Conservation (phyloP, 2,888 invertebrate species). For the Noctua fimbriata region DNA sequence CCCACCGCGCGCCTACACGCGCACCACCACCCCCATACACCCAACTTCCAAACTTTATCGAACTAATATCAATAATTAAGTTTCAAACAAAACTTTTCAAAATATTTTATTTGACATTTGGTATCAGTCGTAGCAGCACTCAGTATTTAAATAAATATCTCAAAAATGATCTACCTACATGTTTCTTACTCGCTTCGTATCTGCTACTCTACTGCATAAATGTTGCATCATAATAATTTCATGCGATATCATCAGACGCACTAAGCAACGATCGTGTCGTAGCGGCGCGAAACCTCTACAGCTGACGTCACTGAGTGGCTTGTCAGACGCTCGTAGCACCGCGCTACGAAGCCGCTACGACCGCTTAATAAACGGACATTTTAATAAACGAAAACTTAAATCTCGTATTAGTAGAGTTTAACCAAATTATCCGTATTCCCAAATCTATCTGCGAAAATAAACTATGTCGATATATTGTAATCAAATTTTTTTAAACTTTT, state of each 20-base stretch:
- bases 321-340: conserved; percentile 69
- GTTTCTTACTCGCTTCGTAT: conserved; percentile 10
- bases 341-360: conserved; percentile 74
- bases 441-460: not conserved
- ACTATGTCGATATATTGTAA: not conserved
- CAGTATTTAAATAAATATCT: conserved; percentile 6
- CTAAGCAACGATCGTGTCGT: conserved; percentile 59
- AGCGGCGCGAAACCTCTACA: conserved; percentile 65
- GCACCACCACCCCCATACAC: conserved; percentile 70
- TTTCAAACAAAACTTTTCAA: conserved; percentile 55
- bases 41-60: conserved; percentile 61
- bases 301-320: conserved; percentile 70
- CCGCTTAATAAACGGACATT: conserved; percentile 28
- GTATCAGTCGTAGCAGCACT: not conserved
- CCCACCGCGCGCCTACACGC: conserved; percentile 75
- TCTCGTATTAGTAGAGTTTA: conserved; percentile 12
- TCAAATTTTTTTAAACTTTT: not conserved
- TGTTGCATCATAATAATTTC: conserved; percentile 48
- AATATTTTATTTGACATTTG: conserved; percentile 21
- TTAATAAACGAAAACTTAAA: conserved; percentile 25
- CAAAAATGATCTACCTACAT: conserved; percentile 4
- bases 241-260: conserved; percentile 40
- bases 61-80: conserved; percentile 60
- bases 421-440: not conserved
- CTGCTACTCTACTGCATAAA: conserved; percentile 30